Evolutionary conservation across 2,113 vertebrate genomes (phyloP), one percentile per base, ranked within the genome.

Genomic region (Gracilinanus agilis): DNA sequence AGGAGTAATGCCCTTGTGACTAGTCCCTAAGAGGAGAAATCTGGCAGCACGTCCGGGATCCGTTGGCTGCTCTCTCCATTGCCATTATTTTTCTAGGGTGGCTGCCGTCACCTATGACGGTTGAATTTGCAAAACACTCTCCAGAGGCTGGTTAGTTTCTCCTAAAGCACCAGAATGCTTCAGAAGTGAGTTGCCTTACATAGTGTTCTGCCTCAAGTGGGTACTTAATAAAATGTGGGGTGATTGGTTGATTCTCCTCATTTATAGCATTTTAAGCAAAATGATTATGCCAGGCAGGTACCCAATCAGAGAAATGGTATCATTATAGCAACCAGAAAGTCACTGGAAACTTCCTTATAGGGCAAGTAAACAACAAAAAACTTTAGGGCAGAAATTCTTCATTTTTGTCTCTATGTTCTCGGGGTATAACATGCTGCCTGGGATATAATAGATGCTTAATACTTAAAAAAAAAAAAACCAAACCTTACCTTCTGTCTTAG

Each of bases 61-160:
- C 49, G 24, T 56, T 13, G 61, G 88, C 83, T 75, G 44, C 49
- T 75, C 13, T 29, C 12, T 55, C 11, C 54, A 11, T 24, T 3
- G 8, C n/a, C 10, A 0, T 21, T 55, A 9, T 53, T 56, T 29
- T 27, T 58, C 29, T 12, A n/a, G 6, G 49, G 58, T 55, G 54
- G 89, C 53, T 23, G 27, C 55, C 29, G 0, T 24, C 54, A 40
- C 53, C 53, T 16, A 2, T 0, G 3, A 0, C 0, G n/a, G 24
- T 58, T 91, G 21, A 10, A 54, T 91, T 67, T 7, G 9, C 24
- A 9, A 9, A 55, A 44, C 29, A 90, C 56, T 75, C 13, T 0
- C 58, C 3, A 34, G 0, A 83, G 89, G 29, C 23, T 13, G 40
- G 11, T 11, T n/a, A n/a, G 16, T 21, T 75, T 75, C 67, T n/a